phyloP scores from a whole-genome alignment of 2,797 vertebrate genomes.

The Hemitrygon akajei region DNA sequence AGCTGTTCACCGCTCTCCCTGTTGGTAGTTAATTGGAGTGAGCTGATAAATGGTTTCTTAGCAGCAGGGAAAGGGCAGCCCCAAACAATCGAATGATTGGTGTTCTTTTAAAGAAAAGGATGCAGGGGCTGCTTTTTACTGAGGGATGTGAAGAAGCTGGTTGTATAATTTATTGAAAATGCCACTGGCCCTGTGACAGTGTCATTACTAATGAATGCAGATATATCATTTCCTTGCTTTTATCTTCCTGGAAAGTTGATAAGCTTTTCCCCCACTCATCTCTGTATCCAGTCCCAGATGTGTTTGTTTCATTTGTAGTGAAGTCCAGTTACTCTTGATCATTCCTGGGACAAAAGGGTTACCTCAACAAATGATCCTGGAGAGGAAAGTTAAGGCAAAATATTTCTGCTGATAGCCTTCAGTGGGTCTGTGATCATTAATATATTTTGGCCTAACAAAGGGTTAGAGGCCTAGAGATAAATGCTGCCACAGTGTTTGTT shows the following conservation, averaged over 20 bases:
- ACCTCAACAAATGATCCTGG: background rate
- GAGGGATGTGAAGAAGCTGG: conserved; percentile 12
- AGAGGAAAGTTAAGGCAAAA: background rate
- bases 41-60: conserved; percentile 31
- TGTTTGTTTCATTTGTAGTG: background rate
- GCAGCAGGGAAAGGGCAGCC: conserved; percentile 33
- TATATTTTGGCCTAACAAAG: background rate
- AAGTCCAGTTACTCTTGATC: background rate
- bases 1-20: background rate
- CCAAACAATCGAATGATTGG: conserved; percentile 9
- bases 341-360: background rate
- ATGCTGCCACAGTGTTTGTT: background rate
- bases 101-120: conserved; percentile 4
- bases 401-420: background rate
- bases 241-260: conserved; percentile 25
- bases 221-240: background rate
- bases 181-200: background rate
- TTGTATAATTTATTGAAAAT: conserved; percentile 31
- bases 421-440: background rate
- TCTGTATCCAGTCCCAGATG: background rate
- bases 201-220: background rate
- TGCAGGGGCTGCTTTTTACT: background rate
- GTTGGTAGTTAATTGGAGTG: conserved; percentile 33
- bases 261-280: background rate
- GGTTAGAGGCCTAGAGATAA: background rate